Conservation (phyloP, 2,113 vertebrate genomes). For the Misgurnus anguillicaudatus region DNA sequence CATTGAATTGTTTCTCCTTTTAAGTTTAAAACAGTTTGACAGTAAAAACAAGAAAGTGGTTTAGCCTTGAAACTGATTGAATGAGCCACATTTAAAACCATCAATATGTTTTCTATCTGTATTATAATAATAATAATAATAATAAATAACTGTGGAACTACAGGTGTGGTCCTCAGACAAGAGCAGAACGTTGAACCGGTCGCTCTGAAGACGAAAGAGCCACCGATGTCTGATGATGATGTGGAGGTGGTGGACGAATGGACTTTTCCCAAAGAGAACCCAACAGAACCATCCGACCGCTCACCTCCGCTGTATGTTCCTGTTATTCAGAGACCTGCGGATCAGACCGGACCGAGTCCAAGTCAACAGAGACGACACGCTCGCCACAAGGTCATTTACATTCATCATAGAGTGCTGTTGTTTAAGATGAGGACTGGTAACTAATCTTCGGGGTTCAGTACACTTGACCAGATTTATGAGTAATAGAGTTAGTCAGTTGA, state of each 20-base stretch:
- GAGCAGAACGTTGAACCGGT: background rate
- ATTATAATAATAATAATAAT: too few species aligned
- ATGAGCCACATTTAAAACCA: too few species aligned
- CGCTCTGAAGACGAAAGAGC: slow-evolving; percentile 54
- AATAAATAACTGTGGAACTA: background rate
- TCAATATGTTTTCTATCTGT: too few species aligned
- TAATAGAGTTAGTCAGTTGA: too few species aligned
- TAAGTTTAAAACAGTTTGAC: too few species aligned
- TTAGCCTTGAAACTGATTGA: too few species aligned
- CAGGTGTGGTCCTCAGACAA: slow-evolving; percentile 68
- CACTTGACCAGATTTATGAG: too few species aligned
- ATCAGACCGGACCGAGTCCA: slow-evolving; percentile 38
- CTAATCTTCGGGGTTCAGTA: too few species aligned
- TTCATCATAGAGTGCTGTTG: background rate
- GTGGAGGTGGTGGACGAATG: slow-evolving; percentile 78
- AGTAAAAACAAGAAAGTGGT: too few species aligned
- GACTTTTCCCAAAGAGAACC: slow-evolving; percentile 59
- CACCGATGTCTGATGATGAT: slow-evolving; percentile 71
- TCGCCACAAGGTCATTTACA: background rate
- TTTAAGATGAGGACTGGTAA: too few species aligned
- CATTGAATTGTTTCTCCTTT: too few species aligned
- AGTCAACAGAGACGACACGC: background rate
- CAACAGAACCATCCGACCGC: slow-evolving; percentile 29
- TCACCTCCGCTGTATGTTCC: slow-evolving; percentile 59
- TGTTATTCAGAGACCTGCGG: slow-evolving; percentile 70